phyloP scores from a whole-genome alignment of 2,113 vertebrate genomes.

The Lepisosteus osseus region DNA sequence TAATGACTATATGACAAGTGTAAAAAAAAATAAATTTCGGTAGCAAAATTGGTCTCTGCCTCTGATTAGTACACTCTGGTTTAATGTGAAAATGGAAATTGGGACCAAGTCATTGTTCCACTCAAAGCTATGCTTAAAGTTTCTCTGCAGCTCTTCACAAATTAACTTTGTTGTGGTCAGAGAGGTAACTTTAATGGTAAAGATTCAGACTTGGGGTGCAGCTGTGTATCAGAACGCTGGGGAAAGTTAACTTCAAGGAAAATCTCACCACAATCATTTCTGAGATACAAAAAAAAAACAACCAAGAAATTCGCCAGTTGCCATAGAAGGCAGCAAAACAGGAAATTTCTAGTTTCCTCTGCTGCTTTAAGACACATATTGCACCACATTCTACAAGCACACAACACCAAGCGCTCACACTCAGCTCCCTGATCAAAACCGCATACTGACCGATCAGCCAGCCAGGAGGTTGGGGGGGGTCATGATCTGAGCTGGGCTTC shows the following conservation, averaged over 20 bases:
- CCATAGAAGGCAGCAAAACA: slow-evolving; percentile 70
- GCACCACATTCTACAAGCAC: slow-evolving; percentile 57
- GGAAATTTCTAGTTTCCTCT: slow-evolving; percentile 78
- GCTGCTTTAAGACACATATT: slow-evolving; percentile 62
- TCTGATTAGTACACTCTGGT: not conserved
- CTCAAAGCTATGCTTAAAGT: not conserved
- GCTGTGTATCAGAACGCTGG: slow-evolving; percentile 18
- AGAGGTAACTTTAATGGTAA: too few species aligned
- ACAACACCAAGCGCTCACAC: slow-evolving; percentile 27
- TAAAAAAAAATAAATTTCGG: too few species aligned
- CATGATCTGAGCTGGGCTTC: too few species aligned
- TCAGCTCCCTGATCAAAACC: slow-evolving; percentile 25
- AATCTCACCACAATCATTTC: slow-evolving; percentile 44
- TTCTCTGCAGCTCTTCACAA: not conserved
- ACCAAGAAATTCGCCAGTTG: slow-evolving; percentile 60
- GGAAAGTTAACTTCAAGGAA: slow-evolving; percentile 38
- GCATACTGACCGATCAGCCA: not conserved
- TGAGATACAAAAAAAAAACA: slow-evolving; percentile 43
- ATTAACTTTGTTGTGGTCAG: not conserved
- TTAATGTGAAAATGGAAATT: not conserved
- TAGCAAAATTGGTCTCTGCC: not conserved
- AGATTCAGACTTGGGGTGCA: slow-evolving; percentile 3
- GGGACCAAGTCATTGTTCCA: too few species aligned
- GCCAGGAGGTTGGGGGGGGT: too few species aligned
- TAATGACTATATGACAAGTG: too few species aligned